These are phyloP conservation scores for Erpetoichthys calabaricus DNA, from an alignment of 2,797 vertebrate genomes.

Conservation along the genomic window DNA sequence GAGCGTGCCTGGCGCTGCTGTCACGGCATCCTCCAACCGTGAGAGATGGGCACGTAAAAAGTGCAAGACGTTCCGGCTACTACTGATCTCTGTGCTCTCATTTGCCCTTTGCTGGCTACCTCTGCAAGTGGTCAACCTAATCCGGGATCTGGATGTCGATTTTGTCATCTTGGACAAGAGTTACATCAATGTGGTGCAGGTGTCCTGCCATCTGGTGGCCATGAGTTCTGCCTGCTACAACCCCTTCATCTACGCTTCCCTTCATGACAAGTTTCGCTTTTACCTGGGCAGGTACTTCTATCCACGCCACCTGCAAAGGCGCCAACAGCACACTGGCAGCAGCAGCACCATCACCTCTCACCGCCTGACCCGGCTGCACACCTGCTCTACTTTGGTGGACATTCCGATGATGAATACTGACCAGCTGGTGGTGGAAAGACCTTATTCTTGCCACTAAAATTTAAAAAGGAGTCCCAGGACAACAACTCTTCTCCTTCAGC, in stretches of 20 bases:
- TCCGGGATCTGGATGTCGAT: slow-evolving; percentile 68
- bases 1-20: slow-evolving; percentile 40
- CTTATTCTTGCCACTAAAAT: slow-evolving; percentile 14
- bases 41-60: slow-evolving; percentile 56
- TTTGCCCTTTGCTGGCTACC: slow-evolving; percentile 69
- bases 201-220: slow-evolving; percentile 67
- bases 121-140: slow-evolving; percentile 72
- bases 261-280: slow-evolving; percentile 65
- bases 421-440: slow-evolving; percentile 35
- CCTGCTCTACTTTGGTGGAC: slow-evolving; percentile 44
- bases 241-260: slow-evolving; percentile 75
- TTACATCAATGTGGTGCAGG: slow-evolving; percentile 68
- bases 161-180: slow-evolving; percentile 68
- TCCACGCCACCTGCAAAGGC: slow-evolving; percentile 23
- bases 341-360: slow-evolving; percentile 34
- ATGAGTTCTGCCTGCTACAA: slow-evolving; percentile 85
- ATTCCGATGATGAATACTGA: slow-evolving; percentile 26
- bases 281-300: slow-evolving; percentile 48
- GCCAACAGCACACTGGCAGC: slow-evolving; percentile 29
- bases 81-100: slow-evolving; percentile 60
- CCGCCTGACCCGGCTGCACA: slow-evolving; percentile 44
- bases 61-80: slow-evolving; percentile 63
- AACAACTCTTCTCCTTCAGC: too few relatives aligned
- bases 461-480: too few relatives aligned
- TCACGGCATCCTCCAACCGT: slow-evolving; percentile 33